These are phyloP conservation scores for Drosophila grimshawi DNA, from an alignment of 1,140 invertebrate species.

Conservation along the genomic window DNA sequence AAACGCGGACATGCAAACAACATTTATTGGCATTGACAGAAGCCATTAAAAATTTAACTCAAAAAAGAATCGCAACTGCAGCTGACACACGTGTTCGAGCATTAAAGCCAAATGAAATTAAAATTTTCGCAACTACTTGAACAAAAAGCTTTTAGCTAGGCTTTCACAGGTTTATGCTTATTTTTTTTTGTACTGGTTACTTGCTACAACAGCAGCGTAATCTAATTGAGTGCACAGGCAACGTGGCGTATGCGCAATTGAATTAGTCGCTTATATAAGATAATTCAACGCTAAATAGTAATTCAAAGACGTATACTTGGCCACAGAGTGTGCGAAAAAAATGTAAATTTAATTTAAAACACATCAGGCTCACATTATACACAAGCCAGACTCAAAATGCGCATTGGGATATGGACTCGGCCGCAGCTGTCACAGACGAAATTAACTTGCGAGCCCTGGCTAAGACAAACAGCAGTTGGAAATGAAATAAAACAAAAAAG, in stretches of 20 bases:
- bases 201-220: conserved; percentile 33
- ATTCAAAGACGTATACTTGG: conserved; percentile 22
- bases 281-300: conserved; percentile 26
- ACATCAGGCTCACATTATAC: conserved; percentile 66
- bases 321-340: conserved; percentile 16
- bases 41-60: conserved; percentile 76
- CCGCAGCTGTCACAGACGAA: conserved; percentile 58
- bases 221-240: conserved; percentile 58
- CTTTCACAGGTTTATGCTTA: conserved; percentile 11
- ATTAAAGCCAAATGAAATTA: conserved; percentile 69
- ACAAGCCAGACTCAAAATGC: conserved; percentile 6
- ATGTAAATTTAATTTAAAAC: conserved; percentile 77
- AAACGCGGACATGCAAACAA: conserved; percentile 35
- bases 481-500: conserved; percentile 59
- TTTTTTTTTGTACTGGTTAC: conserved; percentile 1
- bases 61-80: conserved; percentile 24
- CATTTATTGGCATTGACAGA: conserved; percentile 78
- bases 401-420: conserved; percentile 10
- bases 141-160: conserved; percentile 71
- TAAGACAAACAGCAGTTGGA: conserved; percentile 72
- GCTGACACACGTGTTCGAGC: conserved; percentile 46
- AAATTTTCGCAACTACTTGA: conserved; percentile 56
- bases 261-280: conserved; percentile 48
- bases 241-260: conserved; percentile 58
- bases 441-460: conserved; percentile 69